phyloP scores from a whole-genome alignment of 1,140 invertebrate genomes.

The Drosophila repletoides region DNA sequence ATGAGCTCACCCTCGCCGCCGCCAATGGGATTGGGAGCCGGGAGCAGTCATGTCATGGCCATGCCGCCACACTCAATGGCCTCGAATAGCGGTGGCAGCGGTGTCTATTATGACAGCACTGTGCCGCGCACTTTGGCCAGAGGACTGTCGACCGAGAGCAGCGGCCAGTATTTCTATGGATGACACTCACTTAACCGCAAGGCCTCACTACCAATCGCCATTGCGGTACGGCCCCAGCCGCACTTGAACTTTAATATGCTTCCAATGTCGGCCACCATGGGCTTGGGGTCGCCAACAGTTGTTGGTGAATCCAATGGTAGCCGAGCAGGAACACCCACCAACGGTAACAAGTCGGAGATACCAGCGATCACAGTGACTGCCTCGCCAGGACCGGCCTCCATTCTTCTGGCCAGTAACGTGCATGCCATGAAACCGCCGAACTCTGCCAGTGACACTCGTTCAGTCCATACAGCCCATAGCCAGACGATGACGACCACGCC shows the following conservation, averaged over 20 bases:
- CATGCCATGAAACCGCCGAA: conserved; percentile 19
- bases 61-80: conserved; percentile 42
- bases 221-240: conserved; percentile 45
- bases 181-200: conserved; percentile 70
- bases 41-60: neutral
- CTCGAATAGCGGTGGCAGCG: conserved; percentile 28
- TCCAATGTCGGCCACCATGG: conserved; percentile 56
- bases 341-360: conserved; percentile 47
- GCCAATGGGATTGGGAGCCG: conserved; percentile 10
- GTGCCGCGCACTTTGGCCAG: conserved; percentile 54
- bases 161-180: conserved; percentile 62
- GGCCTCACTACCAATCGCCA: conserved; percentile 60
- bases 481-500: conserved; percentile 13
- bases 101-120: conserved; percentile 62
- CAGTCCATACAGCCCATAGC: too few relatives aligned
- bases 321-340: conserved; percentile 46
- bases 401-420: conserved; percentile 9
- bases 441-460: conserved; percentile 3
- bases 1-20: conserved; percentile 52
- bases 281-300: conserved; percentile 20
- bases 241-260: conserved; percentile 56
- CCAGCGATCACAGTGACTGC: conserved; percentile 64
- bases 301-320: conserved; percentile 18
- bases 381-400: conserved; percentile 34
- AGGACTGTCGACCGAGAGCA: conserved; percentile 55